These are phyloP conservation scores for Holothuria leucospilota DNA, from an alignment of 53 echinoderm and acorn worm genomes.

Conservation along the genomic window DNA sequence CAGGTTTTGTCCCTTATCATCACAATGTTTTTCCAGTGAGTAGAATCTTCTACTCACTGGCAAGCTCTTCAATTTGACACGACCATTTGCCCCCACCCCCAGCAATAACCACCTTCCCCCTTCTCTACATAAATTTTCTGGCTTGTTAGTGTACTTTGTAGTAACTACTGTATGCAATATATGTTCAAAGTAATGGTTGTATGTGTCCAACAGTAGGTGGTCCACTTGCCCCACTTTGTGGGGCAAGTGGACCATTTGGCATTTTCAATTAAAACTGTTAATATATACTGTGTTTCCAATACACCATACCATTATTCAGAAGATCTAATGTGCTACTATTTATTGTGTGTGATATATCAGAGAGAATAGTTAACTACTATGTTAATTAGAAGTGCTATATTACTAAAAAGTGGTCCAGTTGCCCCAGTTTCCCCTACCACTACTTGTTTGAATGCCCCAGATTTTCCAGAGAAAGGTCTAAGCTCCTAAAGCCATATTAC, in stretches of 20 bases:
- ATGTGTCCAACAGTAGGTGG: slow-evolving; percentile 11
- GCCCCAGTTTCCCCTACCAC: slow-evolving; percentile 11
- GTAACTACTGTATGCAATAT: slow-evolving; percentile 3
- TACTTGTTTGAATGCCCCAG: too few relatives aligned
- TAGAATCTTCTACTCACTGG: too few relatives aligned
- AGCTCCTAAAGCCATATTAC: too few relatives aligned
- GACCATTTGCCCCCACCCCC: too few relatives aligned
- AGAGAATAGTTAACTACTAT: slow-evolving; percentile 7
- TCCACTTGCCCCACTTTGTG: neutral
- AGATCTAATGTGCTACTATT: slow-evolving; percentile 16
- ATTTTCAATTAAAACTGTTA: slow-evolving; percentile 15
- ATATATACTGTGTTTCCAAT: slow-evolving; percentile 12
- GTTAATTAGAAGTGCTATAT: slow-evolving; percentile 7
- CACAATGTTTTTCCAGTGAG: neutral
- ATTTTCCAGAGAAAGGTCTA: too few relatives aligned
- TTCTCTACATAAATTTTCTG: neutral
- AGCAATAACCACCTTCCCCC: neutral
- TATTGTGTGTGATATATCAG: slow-evolving; percentile 9
- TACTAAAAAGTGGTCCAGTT: slow-evolving; percentile 16
- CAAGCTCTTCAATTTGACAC: too few relatives aligned
- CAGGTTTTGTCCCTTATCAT: neutral
- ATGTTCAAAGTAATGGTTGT: neutral
- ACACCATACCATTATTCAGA: slow-evolving; percentile 17
- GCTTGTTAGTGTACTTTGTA: neutral
- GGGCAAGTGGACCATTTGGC: too few relatives aligned